These are phyloP conservation scores for Tricholauxania praeusta DNA, from an alignment of 2,888 invertebrate genomes.

Conservation along the genomic window DNA sequence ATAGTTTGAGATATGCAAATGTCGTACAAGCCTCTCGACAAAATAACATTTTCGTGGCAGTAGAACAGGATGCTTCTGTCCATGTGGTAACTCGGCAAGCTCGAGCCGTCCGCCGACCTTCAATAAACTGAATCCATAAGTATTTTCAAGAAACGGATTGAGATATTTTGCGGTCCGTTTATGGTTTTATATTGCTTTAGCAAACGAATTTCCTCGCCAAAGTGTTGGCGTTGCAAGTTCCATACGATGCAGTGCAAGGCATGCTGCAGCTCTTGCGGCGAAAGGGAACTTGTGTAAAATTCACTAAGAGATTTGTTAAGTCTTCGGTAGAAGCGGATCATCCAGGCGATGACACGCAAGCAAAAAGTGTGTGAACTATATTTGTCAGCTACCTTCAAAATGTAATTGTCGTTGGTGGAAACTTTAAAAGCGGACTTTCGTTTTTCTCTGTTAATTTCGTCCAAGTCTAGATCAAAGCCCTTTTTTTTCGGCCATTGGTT, in stretches of 20 bases:
- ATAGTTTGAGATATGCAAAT: slow-evolving; percentile 41
- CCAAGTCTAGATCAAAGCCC: too few species aligned
- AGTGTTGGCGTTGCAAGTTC: slow-evolving; percentile 37
- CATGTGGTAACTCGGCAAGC: slow-evolving; percentile 23
- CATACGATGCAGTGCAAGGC: slow-evolving; percentile 33
- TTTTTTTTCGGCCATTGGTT: too few species aligned
- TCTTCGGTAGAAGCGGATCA: slow-evolving; percentile 25
- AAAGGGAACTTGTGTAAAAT: background rate
- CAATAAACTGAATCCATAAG: slow-evolving; percentile 32
- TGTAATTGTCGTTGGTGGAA: too few species aligned
- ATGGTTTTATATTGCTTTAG: background rate
- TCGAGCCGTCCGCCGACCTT: slow-evolving; percentile 43
- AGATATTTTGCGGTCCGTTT: slow-evolving; percentile 36
- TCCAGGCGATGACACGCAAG: slow-evolving; percentile 15
- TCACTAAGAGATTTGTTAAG: background rate
- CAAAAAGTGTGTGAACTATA: slow-evolving; percentile 5
- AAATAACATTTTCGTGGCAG: slow-evolving; percentile 33
- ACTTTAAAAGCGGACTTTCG: too few species aligned
- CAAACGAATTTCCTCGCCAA: slow-evolving; percentile 31
- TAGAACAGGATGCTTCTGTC: slow-evolving; percentile 31
- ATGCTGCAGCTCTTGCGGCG: background rate
- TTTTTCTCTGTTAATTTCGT: too few species aligned
- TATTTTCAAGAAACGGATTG: slow-evolving; percentile 37
- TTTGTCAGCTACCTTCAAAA: background rate
- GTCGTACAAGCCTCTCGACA: slow-evolving; percentile 31